phyloP scores from a whole-genome alignment of 1,140 invertebrate species.

The Procambarus virginalis region DNA sequence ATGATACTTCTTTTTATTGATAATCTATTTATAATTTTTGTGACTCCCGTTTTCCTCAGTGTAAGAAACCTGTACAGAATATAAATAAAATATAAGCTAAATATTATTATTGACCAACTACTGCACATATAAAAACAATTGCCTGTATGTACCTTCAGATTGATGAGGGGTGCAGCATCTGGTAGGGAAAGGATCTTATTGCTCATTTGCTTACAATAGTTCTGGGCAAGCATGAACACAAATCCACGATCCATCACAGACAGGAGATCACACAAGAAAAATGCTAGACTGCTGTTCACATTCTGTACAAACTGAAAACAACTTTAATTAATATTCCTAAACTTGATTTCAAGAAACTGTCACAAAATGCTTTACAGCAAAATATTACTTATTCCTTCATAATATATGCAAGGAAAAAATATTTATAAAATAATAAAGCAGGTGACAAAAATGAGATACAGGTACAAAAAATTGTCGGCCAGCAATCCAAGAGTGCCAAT shows the following conservation, averaged over 20 bases:
- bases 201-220: conserved; percentile 86
- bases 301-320: conserved; percentile 59
- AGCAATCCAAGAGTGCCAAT: conserved; percentile 28
- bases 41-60: no score
- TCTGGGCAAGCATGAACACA: conserved; percentile 84
- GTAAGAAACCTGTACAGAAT: no score
- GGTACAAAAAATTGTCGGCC: background rate
- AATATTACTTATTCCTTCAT: conserved; percentile 71
- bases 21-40: no score
- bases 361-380: no score
- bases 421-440: no score
- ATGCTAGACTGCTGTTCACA: conserved; percentile 91
- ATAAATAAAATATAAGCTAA: no score
- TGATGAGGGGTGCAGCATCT: conserved; percentile 79
- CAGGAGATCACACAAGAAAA: conserved; percentile 92
- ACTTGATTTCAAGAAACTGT: background rate
- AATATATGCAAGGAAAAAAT: no score
- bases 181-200: conserved; percentile 84
- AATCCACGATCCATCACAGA: conserved; percentile 91
- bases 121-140: background rate
- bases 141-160: conserved; percentile 77
- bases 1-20: no score
- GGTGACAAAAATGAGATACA: background rate
- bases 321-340: background rate
- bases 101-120: no score